Evolutionary conservation across 2,888 invertebrate genomes (phyloP), one percentile per base, ranked within the genome.

Genomic region (Trissolcus japonicus): DNA sequence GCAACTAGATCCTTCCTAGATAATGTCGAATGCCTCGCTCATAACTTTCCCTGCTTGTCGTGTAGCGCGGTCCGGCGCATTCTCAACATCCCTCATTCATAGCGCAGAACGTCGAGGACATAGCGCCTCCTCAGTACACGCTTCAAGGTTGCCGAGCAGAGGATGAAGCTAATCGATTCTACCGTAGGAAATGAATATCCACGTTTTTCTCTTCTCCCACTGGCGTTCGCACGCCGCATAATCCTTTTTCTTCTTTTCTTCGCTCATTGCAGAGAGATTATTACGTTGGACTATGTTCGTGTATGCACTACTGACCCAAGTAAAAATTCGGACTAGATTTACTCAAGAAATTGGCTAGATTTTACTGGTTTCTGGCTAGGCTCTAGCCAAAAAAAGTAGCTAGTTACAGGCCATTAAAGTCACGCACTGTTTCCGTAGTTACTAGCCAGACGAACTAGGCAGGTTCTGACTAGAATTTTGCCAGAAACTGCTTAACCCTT

Each of bases 1-100:
- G 79, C 81, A 80, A 79, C 68, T 81, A 85, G 84, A 85, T 85
- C 80, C 81, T 69, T 76, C 76, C 79, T 79, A 80, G 85, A 85
- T 85, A 84, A 82, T 77, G 83, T 83, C 82, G 78, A 80, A 82
- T 80, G 80, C 81, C 80, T 76, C 77, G 77, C 83, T 81, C 82
- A 81, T 82, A 84, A 84, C 81, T 84, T 84, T 83, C 82, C 82
- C 83, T 73, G 79, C 68, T 79, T 79, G 76, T 81, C 80, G 79
- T 77, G 75, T 60, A 69, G 63, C 60, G 72, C 62, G 48, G 74
- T 25, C 72, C 76, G 62, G 54, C 51, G 19, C 76, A 79, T 77
- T 79, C 79, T 40, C 75, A 71, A 72, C 79, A 77, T 79, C 79
- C 67, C 72, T 79, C 79, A 79, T 77, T 79, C 76, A 72, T 67